Percentiles rank a stretch among this genome's conserved stretches.
Conservation (phyloP, 2,113 vertebrate genomes). For the Nannobrachium achirus region DNA sequence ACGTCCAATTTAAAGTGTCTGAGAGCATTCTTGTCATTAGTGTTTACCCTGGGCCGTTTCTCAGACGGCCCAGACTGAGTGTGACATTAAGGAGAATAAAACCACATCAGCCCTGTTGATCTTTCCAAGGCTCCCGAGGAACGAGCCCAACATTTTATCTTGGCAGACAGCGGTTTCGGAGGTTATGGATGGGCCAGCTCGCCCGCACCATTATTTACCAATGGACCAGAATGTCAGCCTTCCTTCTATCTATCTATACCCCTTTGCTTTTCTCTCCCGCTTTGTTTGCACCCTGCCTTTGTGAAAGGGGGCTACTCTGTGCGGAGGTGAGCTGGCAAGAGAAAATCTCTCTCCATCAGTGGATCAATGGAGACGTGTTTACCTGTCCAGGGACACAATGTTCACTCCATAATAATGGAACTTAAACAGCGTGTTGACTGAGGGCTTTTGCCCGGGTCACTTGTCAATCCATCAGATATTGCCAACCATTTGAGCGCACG, state of each 20-base stretch:
- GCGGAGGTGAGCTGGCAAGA: conserved; percentile 81
- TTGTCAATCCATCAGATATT: conserved; percentile 88
- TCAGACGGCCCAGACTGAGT: conserved; percentile 76
- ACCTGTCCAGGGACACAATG: conserved; percentile 86
- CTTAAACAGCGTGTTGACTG: conserved; percentile 93
- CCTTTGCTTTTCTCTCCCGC: conserved; percentile 79
- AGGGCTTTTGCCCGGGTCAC: conserved; percentile 89
- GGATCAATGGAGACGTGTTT: conserved; percentile 99
- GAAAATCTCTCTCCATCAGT: conserved; percentile 86
- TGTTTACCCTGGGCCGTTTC: conserved; percentile 71
- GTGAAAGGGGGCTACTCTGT: conserved; percentile 88
- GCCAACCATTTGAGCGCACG: conserved; percentile 78
- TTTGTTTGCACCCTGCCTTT: conserved; percentile 91
- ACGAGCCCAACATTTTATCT: conserved; percentile 88
- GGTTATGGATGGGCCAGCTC: conserved; percentile 88
- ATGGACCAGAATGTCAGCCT: conserved; percentile 87
- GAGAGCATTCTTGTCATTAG: conserved; percentile 77
- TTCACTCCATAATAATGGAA: conserved; percentile 93
- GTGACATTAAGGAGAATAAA: conserved; percentile 80
- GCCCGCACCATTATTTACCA: conserved; percentile 90
- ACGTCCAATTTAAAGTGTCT: conserved; percentile 73
- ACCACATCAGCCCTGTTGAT: conserved; percentile 81
- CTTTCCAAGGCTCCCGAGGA: conserved; percentile 80
- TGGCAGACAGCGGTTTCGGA: conserved; percentile 89
- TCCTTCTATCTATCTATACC: conserved; percentile 73